A percentile compares a stretch with the other conserved stretches of the same genome.
These are phyloP conservation scores for Lagenorhynchus albirostris DNA, from an alignment of 2,113 vertebrate genomes.

Conservation along the genomic window DNA sequence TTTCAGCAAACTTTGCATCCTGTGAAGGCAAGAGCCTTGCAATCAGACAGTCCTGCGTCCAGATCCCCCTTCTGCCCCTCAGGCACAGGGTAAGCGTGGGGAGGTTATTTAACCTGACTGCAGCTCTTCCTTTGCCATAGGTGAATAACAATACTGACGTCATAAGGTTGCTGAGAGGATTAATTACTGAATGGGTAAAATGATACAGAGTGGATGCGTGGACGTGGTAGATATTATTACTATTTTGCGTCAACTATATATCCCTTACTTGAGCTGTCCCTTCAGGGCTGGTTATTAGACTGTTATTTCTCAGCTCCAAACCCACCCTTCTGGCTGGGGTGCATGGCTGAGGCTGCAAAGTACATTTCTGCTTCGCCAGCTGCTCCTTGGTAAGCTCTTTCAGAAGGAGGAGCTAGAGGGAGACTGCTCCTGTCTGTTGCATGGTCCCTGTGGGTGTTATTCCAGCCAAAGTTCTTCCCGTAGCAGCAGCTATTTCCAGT, in stretches of 20 bases:
- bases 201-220: background rate
- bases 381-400: background rate
- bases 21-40: background rate
- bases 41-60: rapidly evolving
- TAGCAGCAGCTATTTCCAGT: background rate
- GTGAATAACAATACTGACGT: background rate
- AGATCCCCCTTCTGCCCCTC: background rate
- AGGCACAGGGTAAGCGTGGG: background rate
- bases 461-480: background rate
- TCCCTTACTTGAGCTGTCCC: background rate
- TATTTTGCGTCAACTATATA: background rate
- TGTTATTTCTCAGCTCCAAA: background rate
- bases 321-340: background rate
- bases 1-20: background rate
- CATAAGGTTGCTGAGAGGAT: background rate
- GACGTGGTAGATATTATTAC: background rate
- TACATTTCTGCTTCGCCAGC: background rate
- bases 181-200: background rate
- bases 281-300: background rate
- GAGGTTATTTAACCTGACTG: background rate
- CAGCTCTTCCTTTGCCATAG: background rate
- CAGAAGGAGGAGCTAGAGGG: background rate
- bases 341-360: background rate
- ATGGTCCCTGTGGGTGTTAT: background rate
- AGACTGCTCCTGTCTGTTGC: background rate